Evolutionary conservation across 1,140 invertebrate species (phyloP), one percentile per base, ranked within the genome.

Genomic region (Hyposmocoma kahamanoa): DNA sequence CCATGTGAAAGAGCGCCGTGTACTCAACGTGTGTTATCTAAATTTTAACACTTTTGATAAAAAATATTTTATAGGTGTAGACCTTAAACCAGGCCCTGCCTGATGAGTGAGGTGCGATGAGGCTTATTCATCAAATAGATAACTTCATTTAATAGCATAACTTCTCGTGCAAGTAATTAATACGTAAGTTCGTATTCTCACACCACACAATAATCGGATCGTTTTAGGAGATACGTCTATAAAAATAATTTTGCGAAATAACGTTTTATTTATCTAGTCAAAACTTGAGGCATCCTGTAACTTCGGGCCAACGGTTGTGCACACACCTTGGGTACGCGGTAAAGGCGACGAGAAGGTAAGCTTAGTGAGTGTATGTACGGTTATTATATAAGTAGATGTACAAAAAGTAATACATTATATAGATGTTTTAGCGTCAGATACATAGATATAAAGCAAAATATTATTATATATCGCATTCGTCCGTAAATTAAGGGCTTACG

Each of bases 371-470:
- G 82, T 82, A 84, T 76, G 81, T 84, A 85, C 74, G 82, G 69
- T 79, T 83, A 84, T 65, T 78, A 75, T 84, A 81, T 85, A 85
- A 85, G 82, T 85, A 85, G 82, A 85, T 85, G 82, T 85, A 85
- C 79, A 85, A 85, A 80, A 85, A 85, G 72, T 85, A 85, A 83
- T 82, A 83, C 79, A 83, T 82, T 83, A 83, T 83, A 85, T 85
- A 85, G 82, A 83, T 85, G 82, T 85, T 85, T 79, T 85, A 85
- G 82, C 79, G 82, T 85, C 82, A 85, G 74, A 85, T 83, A 84
- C 70, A 84, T 84, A 83, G 79, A 77, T 83, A 82, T 83, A 85
- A 83, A 82, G 79, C 79, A 82, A 85, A 79, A 79, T 83, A 84
- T 83, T 70, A 85, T 83, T 85, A 83, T 85, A 85, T 83, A 85